These are phyloP conservation scores for Epinotia nisella DNA, from an alignment of 2,888 invertebrate genomes.

Conservation along the genomic window DNA sequence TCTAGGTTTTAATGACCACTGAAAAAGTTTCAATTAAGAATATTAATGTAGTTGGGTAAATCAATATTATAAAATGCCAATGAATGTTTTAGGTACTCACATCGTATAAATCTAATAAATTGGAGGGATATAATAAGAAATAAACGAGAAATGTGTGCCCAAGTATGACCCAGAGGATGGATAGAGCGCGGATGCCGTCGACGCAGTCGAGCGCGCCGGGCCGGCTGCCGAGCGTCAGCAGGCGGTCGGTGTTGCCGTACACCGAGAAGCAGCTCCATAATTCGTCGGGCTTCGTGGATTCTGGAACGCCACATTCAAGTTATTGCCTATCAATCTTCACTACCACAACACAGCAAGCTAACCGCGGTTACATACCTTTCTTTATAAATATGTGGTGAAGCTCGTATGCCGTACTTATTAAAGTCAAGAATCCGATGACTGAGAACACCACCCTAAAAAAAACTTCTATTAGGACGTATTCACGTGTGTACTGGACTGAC, in stretches of 20 bases:
- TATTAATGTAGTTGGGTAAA: not conserved
- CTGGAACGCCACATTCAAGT: conserved; percentile 26
- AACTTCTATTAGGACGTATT: not conserved
- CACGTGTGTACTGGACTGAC: no score
- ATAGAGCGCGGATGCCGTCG: conserved; percentile 40
- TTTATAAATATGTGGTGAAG: conserved; percentile 24
- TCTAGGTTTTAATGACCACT: conserved; percentile 17
- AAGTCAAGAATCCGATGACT: conserved; percentile 20
- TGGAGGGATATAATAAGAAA: conserved; percentile 7
- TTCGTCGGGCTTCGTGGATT: conserved; percentile 22
- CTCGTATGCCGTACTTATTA: conserved; percentile 35
- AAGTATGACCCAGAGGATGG: conserved; percentile 42
- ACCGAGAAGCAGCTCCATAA: conserved; percentile 35
- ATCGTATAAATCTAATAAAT: conserved; percentile 14
- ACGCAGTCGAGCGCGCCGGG: conserved; percentile 36
- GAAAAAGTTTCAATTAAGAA: not conserved
- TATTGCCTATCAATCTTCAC: not conserved
- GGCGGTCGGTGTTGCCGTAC: conserved; percentile 37
- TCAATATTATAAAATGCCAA: no score
- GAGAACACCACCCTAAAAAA: conserved; percentile 38
- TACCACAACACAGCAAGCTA: no score
- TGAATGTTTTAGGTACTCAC: conserved; percentile 4
- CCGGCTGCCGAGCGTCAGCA: conserved; percentile 29
- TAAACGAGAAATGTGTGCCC: conserved; percentile 29
- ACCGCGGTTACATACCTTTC: conserved; percentile 18